Evolutionary conservation across 2,113 vertebrate species (phyloP), one percentile per base, ranked within the genome.

Genomic region (Mola mola): DNA sequence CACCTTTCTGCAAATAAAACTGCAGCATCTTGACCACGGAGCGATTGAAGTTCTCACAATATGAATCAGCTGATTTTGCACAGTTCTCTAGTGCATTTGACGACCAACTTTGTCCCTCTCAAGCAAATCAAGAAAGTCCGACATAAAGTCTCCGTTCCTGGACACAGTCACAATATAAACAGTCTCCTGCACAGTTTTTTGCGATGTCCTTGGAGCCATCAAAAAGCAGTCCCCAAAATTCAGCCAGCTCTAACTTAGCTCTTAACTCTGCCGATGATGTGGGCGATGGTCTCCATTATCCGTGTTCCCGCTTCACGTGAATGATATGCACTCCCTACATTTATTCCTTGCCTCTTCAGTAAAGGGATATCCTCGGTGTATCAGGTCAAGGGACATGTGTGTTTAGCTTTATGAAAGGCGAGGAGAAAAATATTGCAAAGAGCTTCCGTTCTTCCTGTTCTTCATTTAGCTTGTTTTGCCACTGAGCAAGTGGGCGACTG

Each of bases 71-170:
- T 12, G 51, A 66, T 40, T 55, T 47, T 34, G 12, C 22, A 0
- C 29, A 46, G 8, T 46, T 65, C 40, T 65, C 40, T 5, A 66
- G 62, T 8, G 50, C 26, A 22, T 55, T 26, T 29, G 29, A 16
- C 3, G 0, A 21, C 58, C 33, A 61, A 28, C 24, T 38, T 49
- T n/a, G 22, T 49, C 4, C 0, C 40, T 28, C 17, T 56, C 37
- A 56, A 20, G 41, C 11, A 20, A 8, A 28, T 22, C 22, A 20
- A 42, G 40, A 42, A 42, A 42, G 37, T 56, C 9, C 1, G 24
- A 28, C 3, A 16, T 19, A 19, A 56, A 29, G 22, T 56, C 25
- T 41, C 25, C 3, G 2, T 40, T 41, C 24, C n/a, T 29, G 16
- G 10, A 56, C 37, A 56, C 52, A 41, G 37, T 28, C 52, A 41